Conservation (phyloP, 2,797 vertebrate species). For the Furcifer pardalis region DNA sequence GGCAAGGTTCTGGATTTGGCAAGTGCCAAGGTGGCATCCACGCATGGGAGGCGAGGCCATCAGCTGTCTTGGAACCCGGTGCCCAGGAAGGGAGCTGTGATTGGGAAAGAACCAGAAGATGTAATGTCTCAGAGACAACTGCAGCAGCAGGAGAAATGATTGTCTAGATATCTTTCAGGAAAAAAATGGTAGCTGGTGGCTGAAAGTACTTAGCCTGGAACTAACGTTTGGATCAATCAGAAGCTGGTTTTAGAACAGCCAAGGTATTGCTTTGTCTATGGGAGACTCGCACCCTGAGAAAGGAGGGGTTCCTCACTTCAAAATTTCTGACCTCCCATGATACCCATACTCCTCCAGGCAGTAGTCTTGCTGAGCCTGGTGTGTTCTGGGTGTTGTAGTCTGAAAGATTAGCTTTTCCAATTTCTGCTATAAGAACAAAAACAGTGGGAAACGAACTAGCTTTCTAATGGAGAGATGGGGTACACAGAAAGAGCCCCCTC, state of each 20-base stretch:
- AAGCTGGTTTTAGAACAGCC: background rate
- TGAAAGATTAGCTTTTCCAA: no score
- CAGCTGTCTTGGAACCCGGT: conserved; percentile 6
- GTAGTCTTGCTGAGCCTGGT: no score
- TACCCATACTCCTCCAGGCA: no score
- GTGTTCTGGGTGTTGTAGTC: no score
- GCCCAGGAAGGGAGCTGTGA: background rate
- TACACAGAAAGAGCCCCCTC: no score
- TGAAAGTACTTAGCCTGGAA: background rate
- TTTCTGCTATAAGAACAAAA: background rate
- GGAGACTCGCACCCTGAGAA: no score
- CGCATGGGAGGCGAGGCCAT: conserved; percentile 28
- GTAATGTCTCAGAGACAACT: background rate
- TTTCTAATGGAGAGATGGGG: background rate
- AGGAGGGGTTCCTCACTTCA: no score
- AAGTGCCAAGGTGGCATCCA: conserved; percentile 83
- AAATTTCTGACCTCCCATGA: no score
- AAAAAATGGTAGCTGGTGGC: background rate
- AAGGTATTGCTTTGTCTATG: background rate
- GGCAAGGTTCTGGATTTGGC: conserved; percentile 83
- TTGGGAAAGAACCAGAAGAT: background rate
- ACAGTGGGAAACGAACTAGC: background rate
- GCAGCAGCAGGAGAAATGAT: background rate
- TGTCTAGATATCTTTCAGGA: background rate
- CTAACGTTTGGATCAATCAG: background rate